Conservation (phyloP, 2,888 invertebrate species). For the Neoascia interrupta region DNA sequence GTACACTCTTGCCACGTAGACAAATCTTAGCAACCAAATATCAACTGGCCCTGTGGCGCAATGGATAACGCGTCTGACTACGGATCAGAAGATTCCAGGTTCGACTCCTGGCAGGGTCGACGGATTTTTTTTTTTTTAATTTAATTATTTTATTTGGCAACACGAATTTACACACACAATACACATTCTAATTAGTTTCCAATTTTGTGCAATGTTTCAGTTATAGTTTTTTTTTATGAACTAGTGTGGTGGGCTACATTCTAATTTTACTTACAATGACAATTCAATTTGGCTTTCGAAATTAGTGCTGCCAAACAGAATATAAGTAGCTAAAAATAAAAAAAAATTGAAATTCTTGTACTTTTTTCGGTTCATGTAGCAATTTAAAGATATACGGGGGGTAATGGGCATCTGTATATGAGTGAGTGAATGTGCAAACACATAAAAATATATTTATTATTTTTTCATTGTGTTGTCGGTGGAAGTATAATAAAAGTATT, state of each 20-base stretch:
- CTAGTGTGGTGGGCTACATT: slow-evolving; percentile 36
- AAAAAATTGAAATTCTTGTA: slow-evolving; percentile 65
- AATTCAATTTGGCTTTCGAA: slow-evolving; percentile 67
- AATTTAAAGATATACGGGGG: slow-evolving; percentile 27
- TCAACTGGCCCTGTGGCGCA: slow-evolving; percentile 71
- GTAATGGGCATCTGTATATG: too few species aligned
- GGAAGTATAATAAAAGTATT: not conserved
- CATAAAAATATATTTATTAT: not conserved
- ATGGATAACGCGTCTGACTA: slow-evolving; percentile 73
- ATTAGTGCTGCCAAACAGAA: slow-evolving; percentile 69
- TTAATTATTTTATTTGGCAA: slow-evolving; percentile 54
- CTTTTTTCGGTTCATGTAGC: slow-evolving; percentile 36
- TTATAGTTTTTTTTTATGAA: slow-evolving; percentile 11
- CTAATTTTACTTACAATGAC: slow-evolving; percentile 66
- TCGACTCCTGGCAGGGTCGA: slow-evolving; percentile 73
- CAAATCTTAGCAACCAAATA: not conserved
- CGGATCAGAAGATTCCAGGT: slow-evolving; percentile 73
- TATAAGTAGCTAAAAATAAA: slow-evolving; percentile 68
- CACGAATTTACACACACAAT: slow-evolving; percentile 41
- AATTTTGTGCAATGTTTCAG: slow-evolving; percentile 18
- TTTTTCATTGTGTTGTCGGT: too few species aligned
- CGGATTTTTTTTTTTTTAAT: not conserved
- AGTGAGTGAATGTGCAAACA: not conserved
- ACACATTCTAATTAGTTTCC: slow-evolving; percentile 14
- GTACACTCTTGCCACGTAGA: slow-evolving; percentile 14